Percentiles rank a stretch among this genome's conserved stretches.
Conservation (phyloP, 92 coral and sea anemone genomes). For the Parazoanthus darwini region DNA sequence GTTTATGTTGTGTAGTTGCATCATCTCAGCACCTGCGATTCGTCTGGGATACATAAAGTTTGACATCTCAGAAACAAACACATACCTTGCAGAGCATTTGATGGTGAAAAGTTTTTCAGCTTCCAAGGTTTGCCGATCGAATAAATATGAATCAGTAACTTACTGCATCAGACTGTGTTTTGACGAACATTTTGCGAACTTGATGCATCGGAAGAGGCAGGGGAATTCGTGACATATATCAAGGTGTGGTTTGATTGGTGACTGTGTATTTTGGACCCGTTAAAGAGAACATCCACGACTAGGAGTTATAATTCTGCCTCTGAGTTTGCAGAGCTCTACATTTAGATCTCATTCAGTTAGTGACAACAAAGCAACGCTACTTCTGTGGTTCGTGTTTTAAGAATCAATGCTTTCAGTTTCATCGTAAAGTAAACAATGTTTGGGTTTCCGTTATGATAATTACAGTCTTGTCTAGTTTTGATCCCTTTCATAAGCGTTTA, state of each 20-base stretch:
- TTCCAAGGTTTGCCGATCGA: not conserved
- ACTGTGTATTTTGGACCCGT: not conserved
- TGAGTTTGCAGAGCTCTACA: no score
- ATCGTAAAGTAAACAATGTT: no score
- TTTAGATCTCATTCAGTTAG: no score
- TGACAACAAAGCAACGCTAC: no score
- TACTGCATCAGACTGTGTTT: not conserved
- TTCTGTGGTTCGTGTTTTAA: no score
- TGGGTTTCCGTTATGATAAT: no score
- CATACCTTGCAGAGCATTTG: not conserved
- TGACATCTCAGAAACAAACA: not conserved
- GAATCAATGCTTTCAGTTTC: no score
- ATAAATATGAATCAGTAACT: not conserved
- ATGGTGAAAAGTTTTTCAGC: not conserved
- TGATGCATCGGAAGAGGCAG: not conserved
- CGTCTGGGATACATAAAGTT: not conserved
- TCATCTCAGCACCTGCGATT: conserved; percentile 22
- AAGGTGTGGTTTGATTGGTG: conserved; percentile 19
- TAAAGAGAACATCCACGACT: not conserved
- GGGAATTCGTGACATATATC: not conserved
- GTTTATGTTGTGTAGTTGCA: conserved; percentile 36
- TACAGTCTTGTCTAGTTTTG: no score
- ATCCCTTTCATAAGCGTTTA: no score
- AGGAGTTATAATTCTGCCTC: no score
- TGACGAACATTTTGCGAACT: not conserved